Conservation (phyloP, 2,888 invertebrate genomes). For the Zeuzera pyrina region DNA sequence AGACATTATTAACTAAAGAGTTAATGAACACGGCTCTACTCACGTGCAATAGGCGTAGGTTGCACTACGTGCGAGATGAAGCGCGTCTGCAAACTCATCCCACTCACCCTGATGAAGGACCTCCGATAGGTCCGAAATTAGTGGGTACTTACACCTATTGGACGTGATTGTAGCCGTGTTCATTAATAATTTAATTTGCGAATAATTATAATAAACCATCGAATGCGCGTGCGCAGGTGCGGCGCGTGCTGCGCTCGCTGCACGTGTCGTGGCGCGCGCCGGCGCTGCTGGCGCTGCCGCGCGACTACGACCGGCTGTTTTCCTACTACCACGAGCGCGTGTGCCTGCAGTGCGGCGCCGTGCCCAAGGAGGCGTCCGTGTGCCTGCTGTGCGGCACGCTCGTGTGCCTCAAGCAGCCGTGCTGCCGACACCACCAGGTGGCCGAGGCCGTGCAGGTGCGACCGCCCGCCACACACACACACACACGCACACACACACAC, state of each 20-base stretch:
- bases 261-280: conserved; percentile 88
- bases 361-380: conserved; percentile 89
- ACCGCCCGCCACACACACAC: not conserved
- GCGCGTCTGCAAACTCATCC: too few species aligned
- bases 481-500: not conserved
- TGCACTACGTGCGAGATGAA: too few species aligned
- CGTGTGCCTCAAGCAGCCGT: conserved; percentile 91
- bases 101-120: too few species aligned
- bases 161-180: too few species aligned
- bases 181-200: too few species aligned
- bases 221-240: too few species aligned
- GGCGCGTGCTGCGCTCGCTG: conserved; percentile 80
- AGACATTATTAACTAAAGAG: too few species aligned
- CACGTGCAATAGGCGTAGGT: too few species aligned
- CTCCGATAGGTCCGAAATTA: too few species aligned
- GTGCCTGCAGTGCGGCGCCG: conserved; percentile 90
- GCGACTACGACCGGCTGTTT: conserved; percentile 87
- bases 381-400: conserved; percentile 95
- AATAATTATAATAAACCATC: too few species aligned
- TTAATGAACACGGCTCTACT: too few species aligned
- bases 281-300: conserved; percentile 86
- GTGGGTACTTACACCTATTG: too few species aligned
- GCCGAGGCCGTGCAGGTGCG: conserved; percentile 84
- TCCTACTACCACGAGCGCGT: conserved; percentile 92
- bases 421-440: conserved; percentile 87